Conservation (phyloP, 2,797 vertebrate genomes). For the Bufotes viridis region DNA sequence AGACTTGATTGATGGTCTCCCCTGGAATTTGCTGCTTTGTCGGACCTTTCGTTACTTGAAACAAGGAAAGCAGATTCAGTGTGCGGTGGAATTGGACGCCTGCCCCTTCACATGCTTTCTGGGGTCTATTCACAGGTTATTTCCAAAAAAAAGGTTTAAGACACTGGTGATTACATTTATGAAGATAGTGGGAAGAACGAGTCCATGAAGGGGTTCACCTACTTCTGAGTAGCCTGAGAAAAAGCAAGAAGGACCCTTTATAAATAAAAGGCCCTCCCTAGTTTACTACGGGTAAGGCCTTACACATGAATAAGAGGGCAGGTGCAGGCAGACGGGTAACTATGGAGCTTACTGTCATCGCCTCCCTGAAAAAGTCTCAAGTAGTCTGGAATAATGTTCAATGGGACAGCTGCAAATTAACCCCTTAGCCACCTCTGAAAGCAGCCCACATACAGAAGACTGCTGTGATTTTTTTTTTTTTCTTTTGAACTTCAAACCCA, state of each 20-base stretch:
- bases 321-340: constrained; percentile 46
- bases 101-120: constrained; percentile 13
- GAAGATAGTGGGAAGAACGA: neutral
- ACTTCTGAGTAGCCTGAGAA: neutral
- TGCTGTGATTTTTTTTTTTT: constrained; percentile 16
- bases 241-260: neutral
- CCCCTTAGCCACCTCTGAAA: constrained; percentile 9
- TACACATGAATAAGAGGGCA: constrained; percentile 33
- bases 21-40: constrained; percentile 50
- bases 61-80: constrained; percentile 20
- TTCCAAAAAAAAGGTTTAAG: neutral
- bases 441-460: neutral
- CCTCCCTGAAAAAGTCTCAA: constrained; percentile 44
- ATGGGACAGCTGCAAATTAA: constrained; percentile 47
- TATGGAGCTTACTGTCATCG: constrained; percentile 30
- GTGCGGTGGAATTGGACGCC: constrained; percentile 15
- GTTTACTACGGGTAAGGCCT: neutral
- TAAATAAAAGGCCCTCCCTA: neutral
- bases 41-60: constrained; percentile 8
- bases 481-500: constrained; percentile 45
- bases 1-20: constrained; percentile 55
- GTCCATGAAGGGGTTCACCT: neutral
- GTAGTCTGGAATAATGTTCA: constrained; percentile 34
- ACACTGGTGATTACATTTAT: neutral
- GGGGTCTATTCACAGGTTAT: constrained; percentile 19